Evolutionary conservation across 1,140 invertebrate genomes (phyloP).

Genomic region (Cotesia chilonis): DNA sequence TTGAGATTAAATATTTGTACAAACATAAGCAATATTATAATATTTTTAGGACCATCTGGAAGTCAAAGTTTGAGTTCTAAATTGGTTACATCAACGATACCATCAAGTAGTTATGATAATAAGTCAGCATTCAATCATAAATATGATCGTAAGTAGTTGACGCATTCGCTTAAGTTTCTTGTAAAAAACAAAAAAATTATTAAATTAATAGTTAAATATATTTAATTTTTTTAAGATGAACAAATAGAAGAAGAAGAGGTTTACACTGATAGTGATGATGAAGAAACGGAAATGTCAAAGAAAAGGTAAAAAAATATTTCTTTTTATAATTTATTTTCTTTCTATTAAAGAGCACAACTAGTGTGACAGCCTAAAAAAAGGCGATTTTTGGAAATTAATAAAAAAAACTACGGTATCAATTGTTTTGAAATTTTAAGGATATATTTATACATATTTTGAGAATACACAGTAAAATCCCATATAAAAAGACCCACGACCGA

Average conservation of each 20-base stretch:
- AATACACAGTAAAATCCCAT: too few relatives aligned
- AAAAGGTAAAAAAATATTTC: slow-evolving; percentile 47
- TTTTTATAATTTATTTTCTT: slow-evolving; percentile 14
- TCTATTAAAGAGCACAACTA: neutral
- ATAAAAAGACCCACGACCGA: too few relatives aligned
- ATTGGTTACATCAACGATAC: slow-evolving; percentile 44
- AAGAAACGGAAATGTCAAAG: slow-evolving; percentile 50
- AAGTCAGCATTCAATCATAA: slow-evolving; percentile 44
- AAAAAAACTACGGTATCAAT: too few relatives aligned
- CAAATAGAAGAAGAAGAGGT: slow-evolving; percentile 59
- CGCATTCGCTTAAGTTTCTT: slow-evolving; percentile 1
- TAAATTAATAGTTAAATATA: slow-evolving; percentile 1
- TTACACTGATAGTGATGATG: slow-evolving; percentile 63
- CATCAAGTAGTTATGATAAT: slow-evolving; percentile 49
- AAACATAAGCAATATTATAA: slow-evolving; percentile 9
- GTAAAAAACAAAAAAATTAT: neutral
- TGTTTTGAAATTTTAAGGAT: too few relatives aligned
- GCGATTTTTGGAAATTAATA: too few relatives aligned
- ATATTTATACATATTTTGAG: too few relatives aligned
- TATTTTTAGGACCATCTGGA: slow-evolving; percentile 47
- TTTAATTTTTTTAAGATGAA: neutral
- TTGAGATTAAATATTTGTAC: slow-evolving; percentile 10
- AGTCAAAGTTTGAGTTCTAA: slow-evolving; percentile 38
- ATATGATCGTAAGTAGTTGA: slow-evolving; percentile 52
- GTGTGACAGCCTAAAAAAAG: too few relatives aligned